Evolutionary conservation across 2,888 invertebrate species (phyloP), one percentile per base, ranked within the genome.

Genomic region (Melieria omissa): DNA sequence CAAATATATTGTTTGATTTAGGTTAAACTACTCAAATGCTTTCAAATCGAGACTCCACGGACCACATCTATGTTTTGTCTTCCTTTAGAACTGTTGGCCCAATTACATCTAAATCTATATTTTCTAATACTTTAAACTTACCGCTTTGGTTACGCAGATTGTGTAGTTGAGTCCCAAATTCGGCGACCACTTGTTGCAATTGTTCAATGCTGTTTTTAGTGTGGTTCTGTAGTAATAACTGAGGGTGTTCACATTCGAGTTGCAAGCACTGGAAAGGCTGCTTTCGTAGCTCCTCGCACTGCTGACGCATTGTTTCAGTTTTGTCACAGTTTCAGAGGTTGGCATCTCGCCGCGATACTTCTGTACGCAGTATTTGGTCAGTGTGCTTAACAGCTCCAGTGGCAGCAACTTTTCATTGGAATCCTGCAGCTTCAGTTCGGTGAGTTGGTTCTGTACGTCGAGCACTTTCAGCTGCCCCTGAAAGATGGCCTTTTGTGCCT

Each of bases 281-380:
- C 9, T 60, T 6, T 71, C 8, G 14, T 68, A 62, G n/a, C 7
- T 67, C 1, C 8, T 73, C 8, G 77, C 77, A 5, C 65, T 29
- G 4, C 44, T 41, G 12, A 66, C 45, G 54, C 79, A 79, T 12
- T 14, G 71, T 5, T 62, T 65, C 7, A 75, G 65, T 2, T 71
- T 41, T 0, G 62, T 8, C 0, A 77, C 61, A 3, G 64, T 14
- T 1, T 66, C 65, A 0, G 64, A 60, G 12, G 73, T 71, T 4
- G 76, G 71, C 41, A 79, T 47, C 16, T 70, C 58, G 2, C 52
- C 12, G 14, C 75, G 74, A 64, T 78, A 77, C 61, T 76, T 75
- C 4, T 65, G 70, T 1, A 78, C 75, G 49, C 79, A 79, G 7
- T 73, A 72, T 41, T 76, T 76, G 42, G 60, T 68, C 9, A 71